Percentiles rank a stretch among this genome's conserved stretches.
These are phyloP conservation scores for Pterophyllum scalare DNA, from an alignment of 2,113 vertebrate genomes.

Conservation along the genomic window DNA sequence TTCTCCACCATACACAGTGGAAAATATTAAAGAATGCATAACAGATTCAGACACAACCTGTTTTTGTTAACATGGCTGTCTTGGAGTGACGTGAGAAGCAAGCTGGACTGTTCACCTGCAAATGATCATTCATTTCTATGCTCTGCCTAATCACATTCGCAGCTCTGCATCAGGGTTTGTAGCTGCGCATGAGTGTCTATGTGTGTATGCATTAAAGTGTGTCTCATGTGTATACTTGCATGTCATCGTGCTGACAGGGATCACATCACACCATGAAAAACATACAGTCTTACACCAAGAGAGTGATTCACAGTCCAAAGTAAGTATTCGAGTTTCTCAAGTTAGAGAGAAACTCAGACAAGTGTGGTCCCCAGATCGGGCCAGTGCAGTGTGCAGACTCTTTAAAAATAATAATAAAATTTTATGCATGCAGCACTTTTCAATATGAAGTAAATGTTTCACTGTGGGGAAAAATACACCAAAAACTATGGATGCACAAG, in stretches of 20 bases:
- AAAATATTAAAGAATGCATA: constrained; percentile 35
- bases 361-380: constrained; percentile 16
- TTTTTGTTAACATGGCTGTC: constrained; percentile 29
- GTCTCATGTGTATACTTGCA: constrained; percentile 34
- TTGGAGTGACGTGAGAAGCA: constrained; percentile 30
- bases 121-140: constrained; percentile 28
- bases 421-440: constrained; percentile 19
- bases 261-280: constrained; percentile 62
- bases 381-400: neutral
- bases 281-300: constrained; percentile 36
- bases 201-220: neutral
- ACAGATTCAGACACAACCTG: constrained; percentile 25
- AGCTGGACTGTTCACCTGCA: constrained; percentile 1
- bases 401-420: constrained; percentile 31
- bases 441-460: neutral
- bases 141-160: constrained; percentile 60
- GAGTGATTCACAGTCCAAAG: constrained; percentile 35
- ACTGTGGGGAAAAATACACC: neutral
- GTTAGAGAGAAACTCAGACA: constrained; percentile 31
- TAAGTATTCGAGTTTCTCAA: constrained; percentile 47
- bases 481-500: constrained; percentile 1
- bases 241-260: constrained; percentile 61
- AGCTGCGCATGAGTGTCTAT: neutral
- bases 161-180: constrained; percentile 35
- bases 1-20: neutral